Percentiles rank a stretch among this genome's conserved stretches.
Evolutionary conservation across 2,113 vertebrate species (phyloP).

Genomic region (Anarrhichthys ocellatus): DNA sequence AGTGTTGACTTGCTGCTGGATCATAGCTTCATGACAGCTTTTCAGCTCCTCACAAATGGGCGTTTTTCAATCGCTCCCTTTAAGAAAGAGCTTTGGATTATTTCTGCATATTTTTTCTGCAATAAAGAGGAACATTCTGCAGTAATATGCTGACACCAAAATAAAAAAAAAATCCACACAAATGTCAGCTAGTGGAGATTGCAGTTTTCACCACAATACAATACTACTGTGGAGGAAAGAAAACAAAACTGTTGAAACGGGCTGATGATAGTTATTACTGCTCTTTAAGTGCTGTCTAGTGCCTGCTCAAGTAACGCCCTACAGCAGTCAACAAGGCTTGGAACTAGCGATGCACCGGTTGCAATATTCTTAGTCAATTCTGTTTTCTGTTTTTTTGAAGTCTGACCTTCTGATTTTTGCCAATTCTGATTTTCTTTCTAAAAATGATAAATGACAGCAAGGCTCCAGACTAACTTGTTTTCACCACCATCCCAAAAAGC

Average conservation of each 20-base stretch:
- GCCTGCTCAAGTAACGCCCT: not conserved
- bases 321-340: not conserved
- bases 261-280: not conserved
- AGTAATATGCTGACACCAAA: not conserved
- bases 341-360: not conserved
- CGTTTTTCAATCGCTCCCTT: conserved; percentile 38
- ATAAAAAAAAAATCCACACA: not conserved
- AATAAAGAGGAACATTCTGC: not conserved
- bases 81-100: conserved; percentile 15
- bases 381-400: not conserved
- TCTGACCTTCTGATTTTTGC: not conserved
- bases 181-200: not conserved
- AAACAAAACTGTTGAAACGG: not conserved
- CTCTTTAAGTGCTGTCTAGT: not conserved
- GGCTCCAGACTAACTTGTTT: no score
- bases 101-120: not conserved
- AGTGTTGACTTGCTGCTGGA: conserved; percentile 46
- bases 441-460: not conserved
- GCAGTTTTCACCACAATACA: not conserved
- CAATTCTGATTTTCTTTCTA: no score
- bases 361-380: not conserved
- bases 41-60: conserved; percentile 17
- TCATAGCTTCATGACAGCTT: conserved; percentile 45
- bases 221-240: not conserved
- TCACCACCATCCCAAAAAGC: no score